Evolutionary conservation across 1,140 invertebrate genomes (phyloP).

Genomic region (Nasonia vitripennis): DNA sequence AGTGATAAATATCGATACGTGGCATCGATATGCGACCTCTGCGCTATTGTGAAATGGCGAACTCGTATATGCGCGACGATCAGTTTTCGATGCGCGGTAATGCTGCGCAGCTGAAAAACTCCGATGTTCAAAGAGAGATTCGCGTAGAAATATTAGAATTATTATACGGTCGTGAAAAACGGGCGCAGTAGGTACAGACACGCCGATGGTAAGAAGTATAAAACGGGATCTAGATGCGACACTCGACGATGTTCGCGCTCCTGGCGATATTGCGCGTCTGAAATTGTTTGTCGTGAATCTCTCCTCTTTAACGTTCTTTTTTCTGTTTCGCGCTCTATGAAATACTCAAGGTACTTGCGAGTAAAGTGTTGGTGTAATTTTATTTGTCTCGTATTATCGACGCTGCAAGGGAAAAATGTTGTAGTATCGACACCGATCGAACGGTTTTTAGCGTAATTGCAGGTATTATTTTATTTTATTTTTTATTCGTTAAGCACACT

Average conservation of each 20-base stretch:
- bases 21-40: too few species aligned
- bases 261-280: slow-evolving; percentile 22
- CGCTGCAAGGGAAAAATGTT: not conserved
- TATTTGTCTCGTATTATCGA: not conserved
- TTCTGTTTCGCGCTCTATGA: not conserved
- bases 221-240: not conserved
- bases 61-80: too few species aligned
- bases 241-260: not conserved
- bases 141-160: too few species aligned
- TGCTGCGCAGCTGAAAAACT: too few species aligned
- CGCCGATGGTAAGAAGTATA: not conserved
- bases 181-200: not conserved
- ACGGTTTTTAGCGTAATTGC: not conserved
- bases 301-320: not conserved
- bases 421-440: not conserved
- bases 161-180: too few species aligned
- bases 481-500: too few species aligned
- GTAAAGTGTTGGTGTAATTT: not conserved
- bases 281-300: slow-evolving; percentile 14
- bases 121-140: too few species aligned
- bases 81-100: too few species aligned
- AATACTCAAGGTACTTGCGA: slow-evolving; percentile 20
- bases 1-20: not conserved
- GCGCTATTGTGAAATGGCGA: too few species aligned
- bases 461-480: too few species aligned